Evolutionary conservation across 2,888 invertebrate genomes (phyloP).

Genomic region (Sicus ferrugineus): DNA sequence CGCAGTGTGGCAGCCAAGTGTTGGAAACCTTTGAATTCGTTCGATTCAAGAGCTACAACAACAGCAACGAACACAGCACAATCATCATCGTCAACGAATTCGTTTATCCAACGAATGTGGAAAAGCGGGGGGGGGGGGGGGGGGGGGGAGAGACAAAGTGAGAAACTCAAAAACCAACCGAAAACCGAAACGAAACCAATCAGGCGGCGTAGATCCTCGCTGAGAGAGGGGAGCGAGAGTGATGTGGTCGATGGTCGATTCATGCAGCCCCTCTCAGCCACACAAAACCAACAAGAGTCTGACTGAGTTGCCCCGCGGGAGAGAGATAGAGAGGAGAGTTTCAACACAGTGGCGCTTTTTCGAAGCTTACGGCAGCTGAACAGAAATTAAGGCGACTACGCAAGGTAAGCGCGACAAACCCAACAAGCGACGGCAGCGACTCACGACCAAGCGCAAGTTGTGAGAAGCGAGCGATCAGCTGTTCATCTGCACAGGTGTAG

Average conservation of each 20-base stretch:
- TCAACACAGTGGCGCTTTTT: too few species aligned
- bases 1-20: constrained; percentile 45
- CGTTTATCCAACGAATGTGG: constrained; percentile 30
- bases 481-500: too few species aligned
- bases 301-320: background rate
- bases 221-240: too few species aligned
- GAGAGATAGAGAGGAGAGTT: background rate
- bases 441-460: too few species aligned
- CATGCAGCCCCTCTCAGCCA: background rate
- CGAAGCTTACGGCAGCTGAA: background rate
- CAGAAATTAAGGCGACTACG: background rate
- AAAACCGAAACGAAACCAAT: constrained; percentile 24
- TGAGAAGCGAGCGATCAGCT: too few species aligned
- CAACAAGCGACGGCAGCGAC: background rate
- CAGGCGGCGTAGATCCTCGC: background rate
- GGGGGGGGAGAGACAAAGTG: constrained; percentile 10
- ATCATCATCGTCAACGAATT: constrained; percentile 30
- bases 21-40: constrained; percentile 45
- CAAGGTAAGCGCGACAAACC: background rate
- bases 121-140: constrained; percentile 17
- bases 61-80: constrained; percentile 32
- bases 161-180: background rate
- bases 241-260: too few species aligned
- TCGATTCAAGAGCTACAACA: constrained; percentile 32
- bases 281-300: background rate